Evolutionary conservation across 1,140 invertebrate species (phyloP).

Genomic region (Harpegnathos saltator): DNA sequence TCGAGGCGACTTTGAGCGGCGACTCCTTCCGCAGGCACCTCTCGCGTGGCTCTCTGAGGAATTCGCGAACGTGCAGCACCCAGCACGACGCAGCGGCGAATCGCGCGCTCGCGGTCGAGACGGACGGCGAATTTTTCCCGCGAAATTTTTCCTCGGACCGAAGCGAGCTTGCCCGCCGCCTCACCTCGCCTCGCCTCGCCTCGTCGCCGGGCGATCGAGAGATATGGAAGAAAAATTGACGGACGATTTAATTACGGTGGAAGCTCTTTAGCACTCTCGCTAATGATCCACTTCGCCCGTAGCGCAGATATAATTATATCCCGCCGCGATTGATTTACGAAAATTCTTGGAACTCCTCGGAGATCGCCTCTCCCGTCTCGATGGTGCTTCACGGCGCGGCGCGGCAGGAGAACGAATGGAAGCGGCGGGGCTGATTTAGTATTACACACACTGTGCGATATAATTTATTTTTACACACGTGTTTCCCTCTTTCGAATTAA

Average conservation of each 20-base stretch:
- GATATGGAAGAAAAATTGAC: neutral
- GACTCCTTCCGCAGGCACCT: too few species aligned
- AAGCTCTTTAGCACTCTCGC: conserved; percentile 8
- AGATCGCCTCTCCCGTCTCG: neutral
- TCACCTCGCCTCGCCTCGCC: too few species aligned
- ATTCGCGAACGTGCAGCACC: too few species aligned
- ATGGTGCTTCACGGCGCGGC: neutral
- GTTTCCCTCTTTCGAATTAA: too few species aligned
- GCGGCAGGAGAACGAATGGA: neutral
- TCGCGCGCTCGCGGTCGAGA: too few species aligned
- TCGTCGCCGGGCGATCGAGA: neutral
- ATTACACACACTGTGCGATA: neutral
- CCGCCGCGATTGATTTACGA: neutral
- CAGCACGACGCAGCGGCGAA: too few species aligned
- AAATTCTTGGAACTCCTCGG: conserved; percentile 5
- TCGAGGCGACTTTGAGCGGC: neutral
- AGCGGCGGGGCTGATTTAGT: neutral
- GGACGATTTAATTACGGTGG: conserved; percentile 28
- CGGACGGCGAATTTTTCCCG: neutral
- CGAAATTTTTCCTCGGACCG: neutral
- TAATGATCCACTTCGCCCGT: conserved; percentile 6
- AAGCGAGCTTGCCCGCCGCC: neutral
- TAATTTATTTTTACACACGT: too few species aligned
- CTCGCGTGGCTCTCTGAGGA: too few species aligned
- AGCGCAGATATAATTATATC: conserved; percentile 24